These are phyloP conservation scores for Turdus rufiventris DNA, from an alignment of 2,113 vertebrate genomes.

Conservation along the genomic window DNA sequence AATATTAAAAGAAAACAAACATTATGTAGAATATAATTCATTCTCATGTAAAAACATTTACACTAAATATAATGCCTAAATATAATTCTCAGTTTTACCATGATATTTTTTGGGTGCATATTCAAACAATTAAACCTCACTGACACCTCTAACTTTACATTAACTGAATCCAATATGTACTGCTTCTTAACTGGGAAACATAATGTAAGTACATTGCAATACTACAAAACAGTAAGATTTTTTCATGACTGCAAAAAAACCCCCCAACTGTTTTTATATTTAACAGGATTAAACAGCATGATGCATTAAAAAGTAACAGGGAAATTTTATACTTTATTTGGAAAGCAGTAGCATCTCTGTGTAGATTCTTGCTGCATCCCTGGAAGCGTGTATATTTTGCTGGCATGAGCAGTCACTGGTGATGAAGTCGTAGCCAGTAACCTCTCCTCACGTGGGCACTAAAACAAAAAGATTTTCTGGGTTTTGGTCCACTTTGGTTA, in stretches of 20 bases:
- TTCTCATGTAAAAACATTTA: background rate
- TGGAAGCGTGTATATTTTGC: constrained; percentile 73
- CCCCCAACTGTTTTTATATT: background rate
- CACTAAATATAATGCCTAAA: background rate
- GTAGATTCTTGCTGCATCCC: constrained; percentile 49
- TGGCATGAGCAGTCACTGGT: constrained; percentile 62
- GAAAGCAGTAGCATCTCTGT: constrained; percentile 83
- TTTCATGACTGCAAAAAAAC: background rate
- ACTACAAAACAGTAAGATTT: background rate
- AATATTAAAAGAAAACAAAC: background rate
- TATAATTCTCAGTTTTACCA: background rate
- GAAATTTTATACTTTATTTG: constrained; percentile 81
- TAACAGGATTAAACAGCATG: background rate
- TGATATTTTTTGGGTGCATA: background rate
- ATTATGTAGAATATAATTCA: background rate
- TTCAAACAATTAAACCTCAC: background rate
- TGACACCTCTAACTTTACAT: background rate
- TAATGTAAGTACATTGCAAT: background rate
- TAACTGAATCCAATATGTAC: background rate
- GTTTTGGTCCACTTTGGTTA: background rate
- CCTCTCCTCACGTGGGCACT: constrained; percentile 76
- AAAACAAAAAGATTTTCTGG: constrained; percentile 58
- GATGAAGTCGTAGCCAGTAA: constrained; percentile 71
- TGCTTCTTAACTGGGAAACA: background rate
- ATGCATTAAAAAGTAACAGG: background rate